Evolutionary conservation across 2,113 vertebrate genomes (phyloP).

Genomic region (Ibidorhyncha struthersii): DNA sequence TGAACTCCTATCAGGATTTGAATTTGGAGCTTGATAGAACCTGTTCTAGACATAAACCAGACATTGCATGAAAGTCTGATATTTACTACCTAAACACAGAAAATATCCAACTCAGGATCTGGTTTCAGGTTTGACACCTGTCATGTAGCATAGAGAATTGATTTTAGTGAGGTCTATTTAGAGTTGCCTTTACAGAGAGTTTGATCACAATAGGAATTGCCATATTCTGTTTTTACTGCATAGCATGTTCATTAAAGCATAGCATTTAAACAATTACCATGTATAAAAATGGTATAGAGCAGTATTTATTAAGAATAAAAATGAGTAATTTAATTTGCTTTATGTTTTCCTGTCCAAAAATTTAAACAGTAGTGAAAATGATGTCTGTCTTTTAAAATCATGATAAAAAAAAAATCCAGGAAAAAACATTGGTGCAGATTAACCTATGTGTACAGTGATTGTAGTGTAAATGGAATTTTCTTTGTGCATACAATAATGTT

Average conservation of each 20-base stretch:
- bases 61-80: background rate
- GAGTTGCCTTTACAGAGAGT: background rate
- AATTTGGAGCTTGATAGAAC: background rate
- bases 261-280: background rate
- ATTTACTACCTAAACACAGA: background rate
- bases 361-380: background rate
- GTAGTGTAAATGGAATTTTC: constrained; percentile 11
- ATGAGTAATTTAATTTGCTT: background rate
- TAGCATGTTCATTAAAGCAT: background rate
- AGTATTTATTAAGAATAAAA: background rate
- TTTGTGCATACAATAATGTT: background rate
- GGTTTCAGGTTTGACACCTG: background rate
- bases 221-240: background rate
- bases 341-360: background rate
- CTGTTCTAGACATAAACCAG: background rate
- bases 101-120: background rate
- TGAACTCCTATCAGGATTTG: background rate
- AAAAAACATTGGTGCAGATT: background rate
- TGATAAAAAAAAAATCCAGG: background rate
- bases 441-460: background rate
- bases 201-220: background rate
- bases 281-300: background rate
- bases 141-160: background rate
- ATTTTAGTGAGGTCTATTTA: background rate
- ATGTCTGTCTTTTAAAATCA: background rate